Evolutionary conservation across 2,113 vertebrate species (phyloP).

Genomic region (Phaetusa simplex): DNA sequence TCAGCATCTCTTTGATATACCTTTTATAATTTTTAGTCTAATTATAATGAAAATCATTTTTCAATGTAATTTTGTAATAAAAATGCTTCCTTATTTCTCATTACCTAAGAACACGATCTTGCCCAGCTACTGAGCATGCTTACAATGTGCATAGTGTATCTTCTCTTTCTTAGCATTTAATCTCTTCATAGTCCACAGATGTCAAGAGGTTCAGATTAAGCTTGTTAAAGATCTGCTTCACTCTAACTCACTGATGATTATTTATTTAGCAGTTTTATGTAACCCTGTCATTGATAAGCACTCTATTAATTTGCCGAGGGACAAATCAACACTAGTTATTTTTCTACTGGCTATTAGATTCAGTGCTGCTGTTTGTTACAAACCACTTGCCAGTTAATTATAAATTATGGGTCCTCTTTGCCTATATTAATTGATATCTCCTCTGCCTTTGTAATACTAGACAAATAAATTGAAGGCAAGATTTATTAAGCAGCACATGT

Average conservation of each 20-base stretch:
- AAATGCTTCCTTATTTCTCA: constrained; percentile 75
- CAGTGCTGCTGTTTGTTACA: constrained; percentile 91
- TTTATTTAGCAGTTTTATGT: constrained; percentile 99
- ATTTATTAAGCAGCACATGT: constrained; percentile 86
- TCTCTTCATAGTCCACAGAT: constrained; percentile 82
- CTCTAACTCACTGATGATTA: constrained; percentile 97
- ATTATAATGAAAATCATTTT: constrained; percentile 80
- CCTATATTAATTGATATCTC: constrained; percentile 96
- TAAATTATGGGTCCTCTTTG: constrained; percentile 95
- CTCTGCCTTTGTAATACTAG: constrained; percentile 84
- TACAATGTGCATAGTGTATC: constrained; percentile 52
- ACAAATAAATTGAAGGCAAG: constrained; percentile 93
- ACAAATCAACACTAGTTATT: constrained; percentile 94
- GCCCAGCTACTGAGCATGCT: constrained; percentile 64
- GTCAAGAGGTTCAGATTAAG: constrained; percentile 95
- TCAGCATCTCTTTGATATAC: constrained; percentile 72
- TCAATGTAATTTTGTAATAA: constrained; percentile 76
- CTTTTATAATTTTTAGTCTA: constrained; percentile 76
- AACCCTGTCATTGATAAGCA: constrained; percentile 97
- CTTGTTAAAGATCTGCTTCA: constrained; percentile 96
- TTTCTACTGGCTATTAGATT: constrained; percentile 91
- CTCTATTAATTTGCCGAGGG: constrained; percentile 95
- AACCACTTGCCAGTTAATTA: constrained; percentile 97
- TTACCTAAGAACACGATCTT: constrained; percentile 67
- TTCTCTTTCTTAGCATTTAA: constrained; percentile 79